Base-by-base conservation (phyloP, 2,797 vertebrate species). In the Okamejei kenojei region DNA sequence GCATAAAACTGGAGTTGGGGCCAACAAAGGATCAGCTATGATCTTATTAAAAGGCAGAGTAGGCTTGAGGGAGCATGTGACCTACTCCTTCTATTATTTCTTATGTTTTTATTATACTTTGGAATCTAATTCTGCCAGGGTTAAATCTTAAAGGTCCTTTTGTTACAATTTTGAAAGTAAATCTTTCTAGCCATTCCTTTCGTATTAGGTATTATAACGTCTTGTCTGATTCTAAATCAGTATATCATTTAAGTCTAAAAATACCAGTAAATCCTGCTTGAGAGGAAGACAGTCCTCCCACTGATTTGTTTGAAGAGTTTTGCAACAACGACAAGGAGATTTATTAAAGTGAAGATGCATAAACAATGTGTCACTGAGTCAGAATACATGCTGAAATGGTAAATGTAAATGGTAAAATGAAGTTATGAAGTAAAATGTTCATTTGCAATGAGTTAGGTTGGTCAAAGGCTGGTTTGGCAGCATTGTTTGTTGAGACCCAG, bases 391-490 rank as follows among this genome's bases (percentile, higher is more conserved):
- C 6, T 74, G 32, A 45, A 74, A 29, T 2, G 29, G 26, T 54
- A 91, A 73, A 29, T 2, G 54, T 45, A 91, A 91, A 73, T 91
- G 65, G 65, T 73, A 65, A 73, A 73, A 86, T 71, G 19, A 65
- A 90, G 68, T 38, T 90, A 23, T 9, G 88, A 45, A 9, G 35
- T 71, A 45, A 8, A 73, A 35, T 74, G 90, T 23, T 74, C 90
- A 88, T 88, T 88, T 88, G 61, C 61, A 54, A 73, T 38, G 90
- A 91, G 71, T 74, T 45, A 54, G 38, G 68, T 71, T 91, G 21
- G 90, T 74, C 68, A 74, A 91, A 74, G 71, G 0, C 26, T 73
- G 90, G 35, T 54, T 29, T 54, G 90, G 71, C 90, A 73, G 90
- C 68, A 29, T 29, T 32, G 61, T 88, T 88, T 88, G 84, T 88